Percentiles rank a stretch among this genome's conserved stretches.
These are phyloP conservation scores for Neomonachus schauinslandi DNA, from an alignment of 2,113 vertebrate genomes.

Conservation along the genomic window DNA sequence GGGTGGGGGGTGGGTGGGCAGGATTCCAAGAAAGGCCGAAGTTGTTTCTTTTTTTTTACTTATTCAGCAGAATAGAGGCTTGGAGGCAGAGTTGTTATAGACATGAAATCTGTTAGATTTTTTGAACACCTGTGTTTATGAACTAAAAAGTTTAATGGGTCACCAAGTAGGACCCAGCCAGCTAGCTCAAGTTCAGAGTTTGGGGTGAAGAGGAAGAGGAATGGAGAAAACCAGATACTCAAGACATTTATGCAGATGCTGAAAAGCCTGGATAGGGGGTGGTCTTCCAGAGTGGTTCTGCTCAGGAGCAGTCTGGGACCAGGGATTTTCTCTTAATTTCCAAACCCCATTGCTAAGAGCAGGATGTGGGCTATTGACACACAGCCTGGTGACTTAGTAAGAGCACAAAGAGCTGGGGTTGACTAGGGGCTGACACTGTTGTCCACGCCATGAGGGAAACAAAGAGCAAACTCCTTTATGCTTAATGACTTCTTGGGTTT, in stretches of 20 bases:
- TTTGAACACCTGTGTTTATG: neutral
- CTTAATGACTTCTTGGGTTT: slow-evolving; percentile 11
- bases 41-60: neutral
- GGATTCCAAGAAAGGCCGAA: neutral
- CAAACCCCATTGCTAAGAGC: neutral
- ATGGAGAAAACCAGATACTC: neutral
- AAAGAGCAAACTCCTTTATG: neutral
- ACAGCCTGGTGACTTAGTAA: neutral
- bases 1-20: no score
- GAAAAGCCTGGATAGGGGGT: neutral
- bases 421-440: neutral
- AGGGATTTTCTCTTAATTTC: neutral
- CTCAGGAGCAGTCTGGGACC: neutral
- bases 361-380: neutral
- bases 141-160: slow-evolving; percentile 8
- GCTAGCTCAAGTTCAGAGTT: neutral
- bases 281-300: neutral
- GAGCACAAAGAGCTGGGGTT: neutral
- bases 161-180: neutral
- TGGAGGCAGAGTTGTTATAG: neutral
- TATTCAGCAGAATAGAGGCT: neutral
- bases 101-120: neutral
- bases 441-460: neutral
- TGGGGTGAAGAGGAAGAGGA: neutral
- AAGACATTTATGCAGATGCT: neutral